phyloP scores from a whole-genome alignment of 1,140 invertebrate genomes.

The Orchestia grillus region DNA sequence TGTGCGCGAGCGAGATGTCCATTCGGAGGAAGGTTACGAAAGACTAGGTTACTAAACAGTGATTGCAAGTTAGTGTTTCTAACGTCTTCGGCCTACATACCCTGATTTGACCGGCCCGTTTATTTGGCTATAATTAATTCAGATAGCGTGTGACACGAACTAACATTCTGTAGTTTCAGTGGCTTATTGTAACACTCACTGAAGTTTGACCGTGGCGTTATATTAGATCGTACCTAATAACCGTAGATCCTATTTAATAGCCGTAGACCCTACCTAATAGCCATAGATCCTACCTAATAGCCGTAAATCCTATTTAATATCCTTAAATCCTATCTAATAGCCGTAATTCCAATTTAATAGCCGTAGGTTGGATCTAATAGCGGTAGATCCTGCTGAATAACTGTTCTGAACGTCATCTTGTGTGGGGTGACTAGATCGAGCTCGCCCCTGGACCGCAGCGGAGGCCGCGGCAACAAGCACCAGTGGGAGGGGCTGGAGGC shows the following conservation, averaged over 20 bases:
- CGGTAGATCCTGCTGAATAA: not conserved
- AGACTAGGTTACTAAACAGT: not conserved
- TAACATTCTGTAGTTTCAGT: not conserved
- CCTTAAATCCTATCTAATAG: no score
- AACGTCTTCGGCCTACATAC: not conserved
- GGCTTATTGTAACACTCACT: not conserved
- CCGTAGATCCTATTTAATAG: no score
- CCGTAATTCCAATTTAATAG: no score
- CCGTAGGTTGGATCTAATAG: no score
- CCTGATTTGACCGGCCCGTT: not conserved
- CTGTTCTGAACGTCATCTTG: not conserved
- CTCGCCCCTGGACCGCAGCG: conserved; percentile 74
- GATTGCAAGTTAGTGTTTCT: not conserved
- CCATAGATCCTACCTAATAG: no score
- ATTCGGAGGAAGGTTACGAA: not conserved
- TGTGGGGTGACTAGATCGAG: conserved; percentile 69
- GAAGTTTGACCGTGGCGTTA: not conserved
- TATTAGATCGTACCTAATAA: not conserved
- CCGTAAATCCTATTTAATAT: no score
- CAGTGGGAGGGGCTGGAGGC: conserved; percentile 79
- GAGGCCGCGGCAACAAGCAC: conserved; percentile 71
- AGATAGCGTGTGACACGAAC: not conserved
- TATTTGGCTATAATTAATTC: not conserved
- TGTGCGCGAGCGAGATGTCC: not conserved
- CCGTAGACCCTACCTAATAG: no score